These are phyloP conservation scores for Oplegnathus fasciatus DNA, from an alignment of 2,113 vertebrate genomes.

Conservation along the genomic window DNA sequence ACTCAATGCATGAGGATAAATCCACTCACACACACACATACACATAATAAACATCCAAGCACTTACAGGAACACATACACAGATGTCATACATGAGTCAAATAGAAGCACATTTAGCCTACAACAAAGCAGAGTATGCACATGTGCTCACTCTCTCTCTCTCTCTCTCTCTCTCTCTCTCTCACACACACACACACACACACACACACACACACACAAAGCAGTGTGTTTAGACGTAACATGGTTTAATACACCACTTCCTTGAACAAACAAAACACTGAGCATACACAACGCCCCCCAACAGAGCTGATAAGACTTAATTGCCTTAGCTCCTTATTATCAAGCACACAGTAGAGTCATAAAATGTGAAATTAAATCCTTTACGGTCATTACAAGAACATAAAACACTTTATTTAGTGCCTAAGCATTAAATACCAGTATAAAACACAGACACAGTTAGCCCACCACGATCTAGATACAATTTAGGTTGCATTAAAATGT, in stretches of 20 bases:
- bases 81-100: neutral
- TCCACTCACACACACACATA: neutral
- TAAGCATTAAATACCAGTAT: conserved; percentile 47
- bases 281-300: conserved; percentile 6
- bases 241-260: neutral
- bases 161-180: too few relatives aligned
- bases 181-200: neutral
- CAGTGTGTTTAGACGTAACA: neutral
- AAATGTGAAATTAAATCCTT: conserved; percentile 70
- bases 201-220: neutral
- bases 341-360: conserved; percentile 63
- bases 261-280: conserved; percentile 35
- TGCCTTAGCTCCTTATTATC: conserved; percentile 68
- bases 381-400: conserved; percentile 64
- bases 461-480: conserved; percentile 3
- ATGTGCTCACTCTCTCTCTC: too few relatives aligned
- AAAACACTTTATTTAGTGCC: conserved; percentile 51
- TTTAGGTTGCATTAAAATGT: conserved; percentile 5
- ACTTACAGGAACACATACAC: neutral
- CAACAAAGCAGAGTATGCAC: neutral
- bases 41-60: neutral
- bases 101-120: neutral
- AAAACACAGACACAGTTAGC: conserved; percentile 30
- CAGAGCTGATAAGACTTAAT: conserved; percentile 65
- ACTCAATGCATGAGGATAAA: neutral